These are phyloP conservation scores for Phania funesta DNA, from an alignment of 2,888 invertebrate species.

Conservation along the genomic window DNA sequence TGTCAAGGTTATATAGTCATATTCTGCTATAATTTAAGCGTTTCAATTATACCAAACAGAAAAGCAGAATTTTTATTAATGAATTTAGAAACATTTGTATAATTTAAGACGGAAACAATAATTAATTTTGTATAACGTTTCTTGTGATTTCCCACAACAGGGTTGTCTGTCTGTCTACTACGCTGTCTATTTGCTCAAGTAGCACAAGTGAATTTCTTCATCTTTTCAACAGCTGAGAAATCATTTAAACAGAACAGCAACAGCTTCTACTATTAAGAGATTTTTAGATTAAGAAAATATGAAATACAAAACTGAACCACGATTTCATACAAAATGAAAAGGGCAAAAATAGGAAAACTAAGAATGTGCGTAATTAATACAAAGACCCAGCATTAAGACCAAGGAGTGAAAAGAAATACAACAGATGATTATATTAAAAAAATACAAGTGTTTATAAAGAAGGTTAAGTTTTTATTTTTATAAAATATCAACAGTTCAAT, in stretches of 20 bases:
- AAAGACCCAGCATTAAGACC: constrained; percentile 5
- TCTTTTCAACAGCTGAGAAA: constrained; percentile 1
- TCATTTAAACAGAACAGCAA: constrained; percentile 6
- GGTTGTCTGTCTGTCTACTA: neutral
- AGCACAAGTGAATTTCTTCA: neutral
- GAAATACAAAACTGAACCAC: constrained; percentile 12
- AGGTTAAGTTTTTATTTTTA: no score
- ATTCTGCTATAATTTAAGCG: neutral
- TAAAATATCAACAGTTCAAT: no score
- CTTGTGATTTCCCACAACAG: constrained; percentile 5
- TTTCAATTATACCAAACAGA: neutral
- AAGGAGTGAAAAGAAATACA: neutral
- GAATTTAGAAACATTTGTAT: neutral
- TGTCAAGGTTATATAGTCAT: constrained; percentile 28
- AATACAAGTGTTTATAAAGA: constrained; percentile 7
- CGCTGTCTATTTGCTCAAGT: neutral
- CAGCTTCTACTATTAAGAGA: neutral
- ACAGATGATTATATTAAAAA: neutral
- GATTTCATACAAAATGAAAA: neutral
- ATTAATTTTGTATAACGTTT: constrained; percentile 33
- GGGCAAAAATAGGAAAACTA: neutral
- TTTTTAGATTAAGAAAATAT: constrained; percentile 9
- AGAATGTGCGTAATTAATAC: constrained; percentile 27
- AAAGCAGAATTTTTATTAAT: neutral
- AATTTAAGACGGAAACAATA: constrained; percentile 42